Base-by-base conservation (phyloP, 1,140 invertebrate species). In the Pinna nobilis region DNA sequence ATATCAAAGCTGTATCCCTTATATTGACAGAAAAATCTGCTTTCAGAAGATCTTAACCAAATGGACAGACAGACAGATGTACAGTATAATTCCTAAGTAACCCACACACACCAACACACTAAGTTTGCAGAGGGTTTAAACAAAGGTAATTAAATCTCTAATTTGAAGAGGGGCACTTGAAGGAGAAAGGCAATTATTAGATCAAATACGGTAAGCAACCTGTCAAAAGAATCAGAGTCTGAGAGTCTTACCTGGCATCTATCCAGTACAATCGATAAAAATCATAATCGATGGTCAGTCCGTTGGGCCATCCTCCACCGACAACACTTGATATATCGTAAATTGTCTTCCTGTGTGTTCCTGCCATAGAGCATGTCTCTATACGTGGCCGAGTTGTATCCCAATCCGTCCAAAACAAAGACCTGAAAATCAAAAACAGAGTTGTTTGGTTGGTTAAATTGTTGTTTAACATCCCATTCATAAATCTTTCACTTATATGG, bases 351-450 rank as follows among this genome's bases (percentile, higher is more conserved):
- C 89, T 83, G 13, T 87, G 82, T 60, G 92, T 90, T 44, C 92
- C 92, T 71, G 90, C 90, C 92, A 93, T 92, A 15, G 87, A 90
- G 63, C 86, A 91, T 49, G 73, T 90, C 87, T 90, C 91, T 57
- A 90, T 93, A 41, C 92, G 82, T 3, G 92, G 92, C 51, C 86
- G 78, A 67, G 89, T 87, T 25, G 93, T 91, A 59, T 95, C 89
- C 96, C 96, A 97, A 89, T 97, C 96, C 4, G 95, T 94, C 95
- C 95, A 97, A 88, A 94, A 97, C 89, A 96, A 89, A 74, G 91
- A 90, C 9, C 92, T 93, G 80, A 39, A 77, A 70, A 55, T 37
- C 9, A 41, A 20, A 71, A 53, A 55, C 25, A 39, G 1, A 51
- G 5, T 13, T 32, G 5, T 28, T 51, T 20, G 30, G n/a, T 23